A percentile compares a stretch with the other conserved stretches of the same genome.
Evolutionary conservation across 2,113 vertebrate genomes (phyloP).

Genomic region (Petrocephalus microphthalmus): DNA sequence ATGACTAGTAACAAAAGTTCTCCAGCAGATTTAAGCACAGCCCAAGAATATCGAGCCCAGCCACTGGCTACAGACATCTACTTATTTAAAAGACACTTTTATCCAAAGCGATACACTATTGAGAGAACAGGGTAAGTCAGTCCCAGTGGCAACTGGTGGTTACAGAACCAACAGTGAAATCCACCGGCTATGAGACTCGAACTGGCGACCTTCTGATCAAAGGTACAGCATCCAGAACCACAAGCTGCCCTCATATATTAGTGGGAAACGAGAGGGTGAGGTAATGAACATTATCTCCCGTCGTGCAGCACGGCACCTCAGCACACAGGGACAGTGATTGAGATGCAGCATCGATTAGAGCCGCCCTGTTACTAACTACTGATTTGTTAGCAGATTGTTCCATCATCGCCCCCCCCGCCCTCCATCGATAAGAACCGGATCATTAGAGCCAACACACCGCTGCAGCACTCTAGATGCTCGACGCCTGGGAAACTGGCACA

Average conservation of each 20-base stretch:
- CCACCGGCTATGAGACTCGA: neutral
- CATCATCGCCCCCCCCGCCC: neutral
- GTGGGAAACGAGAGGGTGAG: neutral
- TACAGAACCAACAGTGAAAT: neutral
- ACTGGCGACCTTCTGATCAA: neutral
- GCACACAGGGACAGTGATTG: neutral
- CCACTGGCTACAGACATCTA: neutral
- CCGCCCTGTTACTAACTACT: conserved; percentile 1
- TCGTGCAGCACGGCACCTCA: neutral
- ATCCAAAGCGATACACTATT: neutral
- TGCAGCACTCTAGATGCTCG: neutral
- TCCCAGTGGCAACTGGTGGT: neutral
- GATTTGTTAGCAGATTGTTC: conserved; percentile 16
- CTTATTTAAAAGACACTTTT: neutral
- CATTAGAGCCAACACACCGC: neutral
- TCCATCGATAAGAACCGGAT: neutral
- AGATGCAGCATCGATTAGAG: neutral
- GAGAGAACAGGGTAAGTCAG: neutral
- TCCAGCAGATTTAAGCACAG: too few relatives aligned
- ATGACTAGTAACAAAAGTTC: neutral
- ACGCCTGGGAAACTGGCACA: neutral
- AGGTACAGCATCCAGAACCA: neutral
- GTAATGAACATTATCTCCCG: neutral
- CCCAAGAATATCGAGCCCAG: neutral
- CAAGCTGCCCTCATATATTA: neutral